Percentiles rank a stretch among this genome's conserved stretches.
phyloP scores from a whole-genome alignment of 2,888 invertebrate genomes.

The Siphlonurus alternatus region DNA sequence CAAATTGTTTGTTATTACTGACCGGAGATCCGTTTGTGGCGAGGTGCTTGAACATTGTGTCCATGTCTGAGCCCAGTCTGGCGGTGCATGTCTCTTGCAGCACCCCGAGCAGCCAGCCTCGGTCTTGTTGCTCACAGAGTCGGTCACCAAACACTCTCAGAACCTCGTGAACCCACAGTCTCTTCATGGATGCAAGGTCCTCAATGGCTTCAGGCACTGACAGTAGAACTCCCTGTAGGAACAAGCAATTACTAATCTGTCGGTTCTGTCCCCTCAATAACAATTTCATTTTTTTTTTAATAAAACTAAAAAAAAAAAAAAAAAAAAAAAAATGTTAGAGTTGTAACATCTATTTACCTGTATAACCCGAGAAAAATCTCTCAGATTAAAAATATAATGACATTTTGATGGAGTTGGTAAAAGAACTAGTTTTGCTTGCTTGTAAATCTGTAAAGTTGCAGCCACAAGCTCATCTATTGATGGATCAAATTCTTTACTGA shows the following conservation, averaged over 20 bases:
- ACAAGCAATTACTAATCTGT: constrained; percentile 1
- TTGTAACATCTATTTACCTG: constrained; percentile 32
- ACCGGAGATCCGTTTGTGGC: constrained; percentile 24
- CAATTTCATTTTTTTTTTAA: background rate
- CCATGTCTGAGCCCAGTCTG: constrained; percentile 47
- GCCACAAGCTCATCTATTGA: constrained; percentile 75
- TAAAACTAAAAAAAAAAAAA: too few species aligned
- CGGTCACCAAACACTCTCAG: constrained; percentile 85
- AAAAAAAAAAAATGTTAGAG: constrained; percentile 1
- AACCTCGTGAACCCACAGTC: constrained; percentile 89
- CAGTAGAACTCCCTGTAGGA: constrained; percentile 60
- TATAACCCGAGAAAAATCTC: constrained; percentile 87
- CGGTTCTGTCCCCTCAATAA: too few species aligned
- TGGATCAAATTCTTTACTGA: constrained; percentile 86
- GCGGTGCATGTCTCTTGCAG: constrained; percentile 40
- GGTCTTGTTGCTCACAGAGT: constrained; percentile 66
- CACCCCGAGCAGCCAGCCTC: constrained; percentile 61
- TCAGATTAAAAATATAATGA: constrained; percentile 86
- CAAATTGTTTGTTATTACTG: too few species aligned
- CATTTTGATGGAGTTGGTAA: constrained; percentile 86
- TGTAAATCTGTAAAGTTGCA: constrained; percentile 77
- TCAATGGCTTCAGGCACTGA: constrained; percentile 88
- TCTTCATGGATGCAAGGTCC: constrained; percentile 66
- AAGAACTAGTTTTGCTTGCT: constrained; percentile 60
- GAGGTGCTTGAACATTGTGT: constrained; percentile 51